These are phyloP conservation scores for Gambusia holbrooki DNA, from an alignment of 2,113 vertebrate genomes.

Conservation along the genomic window DNA sequence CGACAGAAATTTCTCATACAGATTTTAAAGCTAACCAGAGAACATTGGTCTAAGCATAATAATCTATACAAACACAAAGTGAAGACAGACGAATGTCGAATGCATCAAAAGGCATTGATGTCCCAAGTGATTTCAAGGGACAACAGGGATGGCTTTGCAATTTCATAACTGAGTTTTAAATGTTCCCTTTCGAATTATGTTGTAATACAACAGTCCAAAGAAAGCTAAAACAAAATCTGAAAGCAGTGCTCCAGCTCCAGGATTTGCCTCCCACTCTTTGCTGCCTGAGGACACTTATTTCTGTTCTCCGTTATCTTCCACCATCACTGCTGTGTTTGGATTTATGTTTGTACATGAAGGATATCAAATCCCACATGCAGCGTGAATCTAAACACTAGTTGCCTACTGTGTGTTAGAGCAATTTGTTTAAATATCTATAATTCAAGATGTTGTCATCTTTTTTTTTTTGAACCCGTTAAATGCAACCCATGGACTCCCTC, in stretches of 20 bases:
- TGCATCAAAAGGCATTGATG: too few species aligned
- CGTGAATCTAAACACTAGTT: conserved; percentile 5
- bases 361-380: conserved; percentile 4
- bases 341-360: conserved; percentile 6
- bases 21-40: background rate
- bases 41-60: background rate
- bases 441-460: conserved; percentile 8
- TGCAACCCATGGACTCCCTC: background rate
- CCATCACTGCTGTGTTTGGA: conserved; percentile 5
- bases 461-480: conserved; percentile 18
- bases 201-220: background rate
- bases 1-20: background rate
- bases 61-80: background rate
- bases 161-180: conserved; percentile 4
- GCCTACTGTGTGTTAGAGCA: background rate
- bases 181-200: background rate
- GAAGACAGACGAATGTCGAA: background rate
- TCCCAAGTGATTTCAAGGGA: background rate
- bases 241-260: conserved; percentile 5
- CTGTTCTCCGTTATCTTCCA: conserved; percentile 12
- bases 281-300: conserved; percentile 32
- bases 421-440: conserved; percentile 3
- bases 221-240: background rate
- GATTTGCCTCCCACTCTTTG: conserved; percentile 31
- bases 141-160: background rate